Evolutionary conservation across 2,113 vertebrate species (phyloP).

Genomic region (Mungos mungo): DNA sequence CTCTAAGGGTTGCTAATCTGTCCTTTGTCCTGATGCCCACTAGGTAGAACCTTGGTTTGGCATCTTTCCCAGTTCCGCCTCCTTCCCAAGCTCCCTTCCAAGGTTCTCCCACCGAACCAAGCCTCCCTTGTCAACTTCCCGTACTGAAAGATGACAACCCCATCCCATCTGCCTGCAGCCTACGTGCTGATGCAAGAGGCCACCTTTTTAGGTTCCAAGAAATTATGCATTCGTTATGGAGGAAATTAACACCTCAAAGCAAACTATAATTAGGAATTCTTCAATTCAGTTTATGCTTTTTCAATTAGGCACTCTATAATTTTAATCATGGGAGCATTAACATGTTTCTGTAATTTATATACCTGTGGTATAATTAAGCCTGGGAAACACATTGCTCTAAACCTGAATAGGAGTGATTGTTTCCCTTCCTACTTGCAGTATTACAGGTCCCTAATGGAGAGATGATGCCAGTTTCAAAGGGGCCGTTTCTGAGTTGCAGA

Average conservation of each 20-base stretch:
- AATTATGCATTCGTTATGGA: constrained; percentile 86
- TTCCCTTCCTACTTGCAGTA: constrained; percentile 65
- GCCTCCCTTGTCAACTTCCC: constrained; percentile 46
- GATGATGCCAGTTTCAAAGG: constrained; percentile 21
- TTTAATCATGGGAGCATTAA: constrained; percentile 91
- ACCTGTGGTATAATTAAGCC: constrained; percentile 89
- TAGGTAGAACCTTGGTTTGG: not conserved
- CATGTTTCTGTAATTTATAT: constrained; percentile 90
- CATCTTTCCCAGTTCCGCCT: too few species aligned
- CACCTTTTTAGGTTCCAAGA: constrained; percentile 84
- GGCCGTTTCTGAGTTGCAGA: not conserved
- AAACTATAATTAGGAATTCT: constrained; percentile 91
- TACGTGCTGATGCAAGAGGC: constrained; percentile 72
- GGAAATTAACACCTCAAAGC: constrained; percentile 89
- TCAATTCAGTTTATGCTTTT: constrained; percentile 90
- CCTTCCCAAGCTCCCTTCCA: not conserved
- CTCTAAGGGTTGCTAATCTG: not conserved
- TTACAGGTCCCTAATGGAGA: constrained; percentile 29
- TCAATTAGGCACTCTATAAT: constrained; percentile 90
- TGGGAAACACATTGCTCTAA: constrained; percentile 83
- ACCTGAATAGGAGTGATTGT: constrained; percentile 80
- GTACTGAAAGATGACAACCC: constrained; percentile 72
- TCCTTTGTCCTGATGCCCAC: not conserved
- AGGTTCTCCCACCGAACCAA: not conserved
- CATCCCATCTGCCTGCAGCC: constrained; percentile 74